Base-by-base conservation (phyloP, 53 echinoderm and acorn worm genomes). In the Hippasteria phrygiana region DNA sequence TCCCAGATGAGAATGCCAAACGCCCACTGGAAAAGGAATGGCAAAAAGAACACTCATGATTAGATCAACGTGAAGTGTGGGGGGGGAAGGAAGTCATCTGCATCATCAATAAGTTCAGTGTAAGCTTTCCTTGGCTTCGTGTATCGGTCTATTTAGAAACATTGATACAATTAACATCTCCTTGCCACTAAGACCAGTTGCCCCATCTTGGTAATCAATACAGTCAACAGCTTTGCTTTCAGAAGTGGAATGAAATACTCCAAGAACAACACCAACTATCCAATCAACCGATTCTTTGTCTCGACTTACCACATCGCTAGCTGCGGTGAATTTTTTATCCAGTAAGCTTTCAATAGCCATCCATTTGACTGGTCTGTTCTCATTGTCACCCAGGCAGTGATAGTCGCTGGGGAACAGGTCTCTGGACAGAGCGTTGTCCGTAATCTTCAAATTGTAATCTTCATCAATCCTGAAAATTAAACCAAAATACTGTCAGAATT, bases 301-400 rank as follows among this genome's bases (percentile, higher is more conserved):
- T 35, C 22, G 28, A 86, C 95, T 89, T 74, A 98, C 99, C 94
- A 98, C 99, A 89, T 98, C 99, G 75, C 99, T 98, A 5, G 99
- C 89, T 28, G 94, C 73, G 69, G 94, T 91, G 71, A 95, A 98
- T 50, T 91, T 94, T 88, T 73, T 95, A 40, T 96, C 93, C 33
- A 98, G 85, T 62, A 98, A 77, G 62, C 95, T 94, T 69, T 98
- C 99, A 4, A 98, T 94, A 11, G 99, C 99, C 95, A 98, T 95
- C 99, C 99, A 98, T 43, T 98, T 98, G 22, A 98, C 99, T 1
- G 99, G 99, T 72, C 99, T 88, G 85, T 98, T 98, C 87, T 98
- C 99, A 65, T 98, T 98, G 80, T 98, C 99, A 12, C 99, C 99
- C 14, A 98, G 89, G 88, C 99, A 98, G 40, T 95, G 95, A 43